phyloP scores from a whole-genome alignment of 2,888 invertebrate species.

The Cerceris ruficornis region DNA sequence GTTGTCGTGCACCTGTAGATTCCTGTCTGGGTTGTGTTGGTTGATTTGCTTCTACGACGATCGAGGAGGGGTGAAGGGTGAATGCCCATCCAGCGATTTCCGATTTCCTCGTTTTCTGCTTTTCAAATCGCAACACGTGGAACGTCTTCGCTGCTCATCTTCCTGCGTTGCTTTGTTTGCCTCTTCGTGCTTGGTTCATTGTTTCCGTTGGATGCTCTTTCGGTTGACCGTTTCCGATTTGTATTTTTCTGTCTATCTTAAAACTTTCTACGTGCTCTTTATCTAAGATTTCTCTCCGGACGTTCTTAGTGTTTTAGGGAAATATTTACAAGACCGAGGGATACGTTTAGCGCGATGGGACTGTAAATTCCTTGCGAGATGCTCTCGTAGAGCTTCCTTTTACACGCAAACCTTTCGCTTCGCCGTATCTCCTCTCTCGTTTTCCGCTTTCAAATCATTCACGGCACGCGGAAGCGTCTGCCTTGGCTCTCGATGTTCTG shows the following conservation, averaged over 20 bases:
- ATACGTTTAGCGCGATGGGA: background rate
- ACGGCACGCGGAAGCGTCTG: background rate
- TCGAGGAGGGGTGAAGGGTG: background rate
- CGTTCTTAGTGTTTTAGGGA: too few relatives aligned
- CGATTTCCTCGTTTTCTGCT: background rate
- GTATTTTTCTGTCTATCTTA: background rate
- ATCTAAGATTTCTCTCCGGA: too few relatives aligned
- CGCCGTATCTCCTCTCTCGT: slow-evolving; percentile 13
- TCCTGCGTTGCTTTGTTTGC: background rate
- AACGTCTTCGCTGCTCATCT: background rate
- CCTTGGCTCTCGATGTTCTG: slow-evolving; percentile 12
- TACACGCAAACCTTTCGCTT: slow-evolving; percentile 13
- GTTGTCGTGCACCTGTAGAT: slow-evolving; percentile 48
- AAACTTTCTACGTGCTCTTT: too few relatives aligned
- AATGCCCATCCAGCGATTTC: background rate
- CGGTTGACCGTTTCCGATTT: background rate
- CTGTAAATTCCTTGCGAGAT: background rate
- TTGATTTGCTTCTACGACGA: slow-evolving; percentile 3
- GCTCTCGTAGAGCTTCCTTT: slow-evolving; percentile 9
- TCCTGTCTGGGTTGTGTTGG: slow-evolving; percentile 18
- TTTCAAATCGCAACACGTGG: background rate
- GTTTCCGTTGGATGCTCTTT: background rate
- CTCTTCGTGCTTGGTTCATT: background rate
- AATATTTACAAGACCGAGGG: too few relatives aligned
- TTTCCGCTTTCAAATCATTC: slow-evolving; percentile 38